Conservation (phyloP, 2,113 vertebrate species). For the Hypocryptadius cinnamomeus region DNA sequence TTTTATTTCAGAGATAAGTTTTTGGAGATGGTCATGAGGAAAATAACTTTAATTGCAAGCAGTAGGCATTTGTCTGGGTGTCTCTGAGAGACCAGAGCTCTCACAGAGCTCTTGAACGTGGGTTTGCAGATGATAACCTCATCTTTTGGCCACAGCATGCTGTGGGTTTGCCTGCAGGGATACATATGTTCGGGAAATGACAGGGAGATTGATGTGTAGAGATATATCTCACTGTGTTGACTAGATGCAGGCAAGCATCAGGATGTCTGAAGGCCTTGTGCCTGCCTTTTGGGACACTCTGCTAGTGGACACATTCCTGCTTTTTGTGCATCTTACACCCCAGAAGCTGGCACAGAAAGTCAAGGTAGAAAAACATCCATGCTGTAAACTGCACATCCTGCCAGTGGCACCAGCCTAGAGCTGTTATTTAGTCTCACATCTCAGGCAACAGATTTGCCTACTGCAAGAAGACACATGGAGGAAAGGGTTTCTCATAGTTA, state of each 20-base stretch:
- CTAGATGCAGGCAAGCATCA: neutral
- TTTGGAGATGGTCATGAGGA: neutral
- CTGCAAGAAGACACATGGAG: neutral
- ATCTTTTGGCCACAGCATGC: neutral
- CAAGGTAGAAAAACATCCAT: neutral
- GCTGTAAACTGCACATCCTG: neutral
- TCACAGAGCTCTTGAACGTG: fast-evolving
- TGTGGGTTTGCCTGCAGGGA: neutral
- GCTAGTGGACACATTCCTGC: neutral
- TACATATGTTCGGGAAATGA: neutral
- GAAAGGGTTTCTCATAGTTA: neutral
- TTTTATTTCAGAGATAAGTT: neutral
- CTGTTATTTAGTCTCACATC: neutral
- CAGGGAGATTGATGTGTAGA: neutral
- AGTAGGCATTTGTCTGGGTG: neutral
- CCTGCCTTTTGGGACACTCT: neutral
- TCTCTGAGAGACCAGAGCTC: neutral
- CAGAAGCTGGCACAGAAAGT: neutral
- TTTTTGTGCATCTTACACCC: neutral
- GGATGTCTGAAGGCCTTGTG: neutral
- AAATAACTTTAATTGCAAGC: neutral
- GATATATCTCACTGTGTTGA: neutral
- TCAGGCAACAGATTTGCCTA: neutral
- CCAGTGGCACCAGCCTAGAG: neutral
- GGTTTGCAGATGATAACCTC: neutral